Conservation (phyloP, 2,797 vertebrate species). For the Leptoclinus maculatus region DNA sequence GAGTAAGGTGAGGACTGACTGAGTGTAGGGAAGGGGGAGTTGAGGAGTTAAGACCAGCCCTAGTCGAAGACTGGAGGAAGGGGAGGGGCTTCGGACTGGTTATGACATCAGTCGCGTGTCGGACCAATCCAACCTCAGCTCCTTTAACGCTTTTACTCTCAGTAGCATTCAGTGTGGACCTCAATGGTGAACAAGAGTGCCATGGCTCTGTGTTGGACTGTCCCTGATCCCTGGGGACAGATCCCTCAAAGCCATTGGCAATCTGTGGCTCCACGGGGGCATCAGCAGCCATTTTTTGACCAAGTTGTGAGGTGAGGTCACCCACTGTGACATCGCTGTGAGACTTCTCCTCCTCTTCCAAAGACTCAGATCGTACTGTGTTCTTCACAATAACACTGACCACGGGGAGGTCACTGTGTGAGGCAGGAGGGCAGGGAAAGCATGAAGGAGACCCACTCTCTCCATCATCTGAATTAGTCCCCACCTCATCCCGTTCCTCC, state of each 20-base stretch:
- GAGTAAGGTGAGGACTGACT: slow-evolving; percentile 43
- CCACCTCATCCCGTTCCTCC: slow-evolving; percentile 76
- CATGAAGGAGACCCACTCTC: slow-evolving; percentile 66
- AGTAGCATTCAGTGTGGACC: slow-evolving; percentile 50
- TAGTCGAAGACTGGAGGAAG: slow-evolving; percentile 38
- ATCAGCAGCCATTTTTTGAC: slow-evolving; percentile 51
- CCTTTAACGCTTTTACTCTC: slow-evolving; percentile 37
- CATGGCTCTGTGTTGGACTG: slow-evolving; percentile 63
- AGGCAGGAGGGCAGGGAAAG: slow-evolving; percentile 55
- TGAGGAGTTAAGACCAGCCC: slow-evolving; percentile 17
- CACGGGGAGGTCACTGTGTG: slow-evolving; percentile 83
- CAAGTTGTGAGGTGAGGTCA: slow-evolving; percentile 48
- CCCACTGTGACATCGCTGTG: slow-evolving; percentile 41
- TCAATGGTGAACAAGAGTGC: slow-evolving; percentile 64
- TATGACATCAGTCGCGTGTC: slow-evolving; percentile 53
- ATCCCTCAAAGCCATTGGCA: slow-evolving; percentile 87
- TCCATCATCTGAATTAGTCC: slow-evolving; percentile 28
- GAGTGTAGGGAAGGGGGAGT: slow-evolving; percentile 38
- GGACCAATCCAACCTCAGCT: slow-evolving; percentile 23
- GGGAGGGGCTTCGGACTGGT: slow-evolving; percentile 70
- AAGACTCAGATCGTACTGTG: slow-evolving; percentile 86
- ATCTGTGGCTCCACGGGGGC: slow-evolving; percentile 67
- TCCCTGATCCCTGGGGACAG: background rate
- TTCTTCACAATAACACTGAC: slow-evolving; percentile 99
- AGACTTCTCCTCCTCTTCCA: slow-evolving; percentile 58